These are phyloP conservation scores for Lota lota DNA, from an alignment of 2,113 vertebrate genomes.

Conservation along the genomic window DNA sequence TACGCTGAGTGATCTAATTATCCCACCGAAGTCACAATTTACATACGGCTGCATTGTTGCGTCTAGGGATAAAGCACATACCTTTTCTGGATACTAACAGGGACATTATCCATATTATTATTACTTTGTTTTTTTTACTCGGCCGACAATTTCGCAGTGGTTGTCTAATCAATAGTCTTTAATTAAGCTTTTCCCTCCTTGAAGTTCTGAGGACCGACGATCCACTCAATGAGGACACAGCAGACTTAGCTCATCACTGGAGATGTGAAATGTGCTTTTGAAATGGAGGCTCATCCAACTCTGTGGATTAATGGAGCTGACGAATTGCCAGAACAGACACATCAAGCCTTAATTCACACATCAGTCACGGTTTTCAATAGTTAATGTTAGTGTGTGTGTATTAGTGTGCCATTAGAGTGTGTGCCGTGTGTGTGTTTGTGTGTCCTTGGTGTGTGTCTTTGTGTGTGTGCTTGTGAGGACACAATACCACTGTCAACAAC, in stretches of 20 bases:
- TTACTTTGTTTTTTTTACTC: slow-evolving; percentile 29
- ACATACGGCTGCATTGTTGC: slow-evolving; percentile 41
- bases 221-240: no score
- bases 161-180: not conserved
- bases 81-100: slow-evolving; percentile 26
- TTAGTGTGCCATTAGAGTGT: not conserved
- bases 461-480: no score
- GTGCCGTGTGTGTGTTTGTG: not conserved
- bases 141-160: no score
- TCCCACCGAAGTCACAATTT: slow-evolving; percentile 56
- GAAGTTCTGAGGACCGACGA: no score
- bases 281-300: slow-evolving; percentile 28
- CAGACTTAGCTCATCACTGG: no score
- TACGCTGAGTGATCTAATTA: slow-evolving; percentile 62
- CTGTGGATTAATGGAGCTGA: slow-evolving; percentile 38
- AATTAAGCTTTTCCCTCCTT: no score
- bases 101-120: slow-evolving; percentile 51
- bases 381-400: no score
- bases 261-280: slow-evolving; percentile 6
- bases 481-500: no score
- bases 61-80: slow-evolving; percentile 51
- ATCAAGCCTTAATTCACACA: no score
- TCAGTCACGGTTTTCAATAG: not conserved
- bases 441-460: not conserved
- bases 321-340: not conserved